Conservation (phyloP, 2,888 invertebrate genomes). For the Busseola fusca region DNA sequence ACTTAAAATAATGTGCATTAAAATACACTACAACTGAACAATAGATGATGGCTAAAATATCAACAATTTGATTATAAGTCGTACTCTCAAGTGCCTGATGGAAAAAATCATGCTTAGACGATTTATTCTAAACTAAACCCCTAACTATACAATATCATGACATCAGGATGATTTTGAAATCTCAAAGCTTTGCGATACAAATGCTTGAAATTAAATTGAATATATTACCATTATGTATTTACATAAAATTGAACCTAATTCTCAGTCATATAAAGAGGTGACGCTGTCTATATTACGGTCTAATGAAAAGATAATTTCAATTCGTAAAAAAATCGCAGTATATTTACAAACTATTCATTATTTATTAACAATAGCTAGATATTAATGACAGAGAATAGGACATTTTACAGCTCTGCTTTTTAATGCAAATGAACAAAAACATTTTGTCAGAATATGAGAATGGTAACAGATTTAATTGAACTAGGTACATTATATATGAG, state of each 20-base stretch:
- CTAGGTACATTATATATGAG: constrained; percentile 67
- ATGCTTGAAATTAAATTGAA: constrained; percentile 72
- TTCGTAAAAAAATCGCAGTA: constrained; percentile 57
- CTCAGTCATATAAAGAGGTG: constrained; percentile 85
- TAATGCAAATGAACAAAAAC: constrained; percentile 54
- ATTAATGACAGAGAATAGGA: constrained; percentile 60
- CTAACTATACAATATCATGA: constrained; percentile 61
- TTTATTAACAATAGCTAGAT: constrained; percentile 50
- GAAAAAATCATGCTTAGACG: constrained; percentile 52
- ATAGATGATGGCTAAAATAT: constrained; percentile 48
- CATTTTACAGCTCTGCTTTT: constrained; percentile 49
- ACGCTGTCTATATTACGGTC: constrained; percentile 64
- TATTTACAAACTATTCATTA: constrained; percentile 65
- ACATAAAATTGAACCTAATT: constrained; percentile 86
- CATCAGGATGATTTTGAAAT: constrained; percentile 68
- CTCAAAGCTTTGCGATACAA: constrained; percentile 68
- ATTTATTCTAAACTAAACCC: constrained; percentile 58
- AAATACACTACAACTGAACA: constrained; percentile 56
- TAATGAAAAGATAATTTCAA: constrained; percentile 47
- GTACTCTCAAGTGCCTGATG: constrained; percentile 55
- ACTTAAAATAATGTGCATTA: constrained; percentile 52
- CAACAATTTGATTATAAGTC: constrained; percentile 48
- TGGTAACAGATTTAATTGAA: constrained; percentile 76
- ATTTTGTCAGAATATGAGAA: constrained; percentile 55
- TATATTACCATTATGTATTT: constrained; percentile 74